These are phyloP conservation scores for Pterostichus niger DNA, from an alignment of 2,888 invertebrate genomes.

Conservation along the genomic window DNA sequence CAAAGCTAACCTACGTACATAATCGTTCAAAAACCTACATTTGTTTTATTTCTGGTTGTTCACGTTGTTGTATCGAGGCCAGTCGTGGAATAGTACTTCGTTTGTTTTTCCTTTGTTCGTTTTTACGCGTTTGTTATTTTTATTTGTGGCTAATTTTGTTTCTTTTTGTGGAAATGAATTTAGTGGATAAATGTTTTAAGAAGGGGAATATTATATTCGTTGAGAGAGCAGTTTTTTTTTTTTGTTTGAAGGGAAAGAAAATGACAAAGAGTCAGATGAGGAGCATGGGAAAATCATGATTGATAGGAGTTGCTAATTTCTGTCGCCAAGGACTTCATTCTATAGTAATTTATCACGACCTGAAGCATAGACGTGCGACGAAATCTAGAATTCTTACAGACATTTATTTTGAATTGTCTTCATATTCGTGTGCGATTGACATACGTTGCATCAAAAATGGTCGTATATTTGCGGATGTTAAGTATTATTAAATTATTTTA, in stretches of 20 bases:
- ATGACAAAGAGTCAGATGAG: not conserved
- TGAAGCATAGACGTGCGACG: not conserved
- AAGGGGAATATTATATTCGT: slow-evolving; percentile 4
- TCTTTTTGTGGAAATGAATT: slow-evolving; percentile 1
- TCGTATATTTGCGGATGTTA: no score
- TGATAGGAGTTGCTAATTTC: slow-evolving; percentile 52
- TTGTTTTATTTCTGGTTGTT: not conserved
- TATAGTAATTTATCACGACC: slow-evolving; percentile 29
- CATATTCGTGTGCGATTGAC: no score
- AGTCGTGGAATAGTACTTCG: not conserved
- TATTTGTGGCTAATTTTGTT: slow-evolving; percentile 6
- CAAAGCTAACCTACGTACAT: slow-evolving; percentile 4
- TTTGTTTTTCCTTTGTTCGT: slow-evolving; percentile 8
- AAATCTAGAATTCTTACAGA: no score
- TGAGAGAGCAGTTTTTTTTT: not conserved
- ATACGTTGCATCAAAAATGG: no score
- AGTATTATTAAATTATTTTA: no score
- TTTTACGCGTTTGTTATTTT: slow-evolving; percentile 15
- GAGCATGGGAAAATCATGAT: slow-evolving; percentile 31
- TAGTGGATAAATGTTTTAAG: slow-evolving; percentile 8
- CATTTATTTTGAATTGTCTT: no score
- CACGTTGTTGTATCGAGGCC: not conserved
- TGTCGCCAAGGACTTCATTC: slow-evolving; percentile 41
- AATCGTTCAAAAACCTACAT: slow-evolving; percentile 15
- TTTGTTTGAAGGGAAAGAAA: not conserved